Percentiles rank a stretch among this genome's conserved stretches.
Evolutionary conservation across 2,888 invertebrate genomes (phyloP).

Genomic region (Amphipyra berbera): DNA sequence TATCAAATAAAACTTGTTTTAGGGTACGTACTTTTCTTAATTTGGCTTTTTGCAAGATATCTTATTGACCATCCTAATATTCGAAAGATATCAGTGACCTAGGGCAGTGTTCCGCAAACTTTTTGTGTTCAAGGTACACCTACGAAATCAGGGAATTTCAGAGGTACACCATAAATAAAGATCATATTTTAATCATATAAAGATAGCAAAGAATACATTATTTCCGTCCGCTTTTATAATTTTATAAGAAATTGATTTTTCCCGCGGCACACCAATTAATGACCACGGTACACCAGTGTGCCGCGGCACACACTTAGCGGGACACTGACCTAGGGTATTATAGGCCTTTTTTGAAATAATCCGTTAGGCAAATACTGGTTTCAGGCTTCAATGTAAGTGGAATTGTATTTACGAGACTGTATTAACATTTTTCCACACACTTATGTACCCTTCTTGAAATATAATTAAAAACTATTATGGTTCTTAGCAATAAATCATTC

Average conservation of each 20-base stretch:
- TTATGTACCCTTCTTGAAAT: slow-evolving; percentile 71
- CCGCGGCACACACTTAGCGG: too few relatives aligned
- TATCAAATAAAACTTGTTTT: slow-evolving; percentile 27
- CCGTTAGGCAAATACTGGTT: slow-evolving; percentile 20
- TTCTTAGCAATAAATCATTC: slow-evolving; percentile 79
- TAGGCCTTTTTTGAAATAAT: slow-evolving; percentile 2
- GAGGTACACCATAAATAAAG: too few relatives aligned
- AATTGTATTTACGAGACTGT: slow-evolving; percentile 34
- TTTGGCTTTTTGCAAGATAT: background rate
- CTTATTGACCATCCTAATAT: background rate
- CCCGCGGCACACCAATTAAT: too few relatives aligned
- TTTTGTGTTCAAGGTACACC: too few relatives aligned
- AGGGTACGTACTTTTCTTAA: background rate
- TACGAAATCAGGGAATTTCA: too few relatives aligned
- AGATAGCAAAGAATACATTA: too few relatives aligned
- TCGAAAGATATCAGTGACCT: background rate
- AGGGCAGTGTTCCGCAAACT: too few relatives aligned
- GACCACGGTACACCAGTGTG: too few relatives aligned
- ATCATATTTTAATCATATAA: too few relatives aligned
- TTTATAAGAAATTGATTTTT: too few relatives aligned
- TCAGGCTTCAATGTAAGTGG: slow-evolving; percentile 32
- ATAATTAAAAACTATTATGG: slow-evolving; percentile 86
- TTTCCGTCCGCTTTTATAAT: too few relatives aligned
- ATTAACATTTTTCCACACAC: slow-evolving; percentile 52
- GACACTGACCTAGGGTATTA: too few relatives aligned